Conservation (phyloP, 2,888 invertebrate species). For the Auanema freiburgensis region DNA sequence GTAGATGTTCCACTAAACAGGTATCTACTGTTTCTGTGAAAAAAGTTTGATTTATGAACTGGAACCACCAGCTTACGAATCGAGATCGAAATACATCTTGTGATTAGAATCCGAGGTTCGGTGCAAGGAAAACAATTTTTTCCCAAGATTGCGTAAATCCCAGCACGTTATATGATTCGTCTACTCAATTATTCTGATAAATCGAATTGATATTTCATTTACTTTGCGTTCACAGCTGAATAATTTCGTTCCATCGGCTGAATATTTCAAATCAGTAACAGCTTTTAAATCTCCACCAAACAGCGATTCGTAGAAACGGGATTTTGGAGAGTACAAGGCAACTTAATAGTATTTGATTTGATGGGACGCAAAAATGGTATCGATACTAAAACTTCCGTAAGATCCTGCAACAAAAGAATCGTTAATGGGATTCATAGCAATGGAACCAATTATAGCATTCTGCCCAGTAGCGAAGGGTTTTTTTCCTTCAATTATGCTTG, state of each 20-base stretch:
- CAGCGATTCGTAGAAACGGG: constrained; percentile 19
- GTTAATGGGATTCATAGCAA: constrained; percentile 21
- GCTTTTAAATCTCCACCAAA: constrained; percentile 21
- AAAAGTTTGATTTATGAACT: not conserved
- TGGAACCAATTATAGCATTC: constrained; percentile 18
- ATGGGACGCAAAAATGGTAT: not conserved
- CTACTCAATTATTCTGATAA: constrained; percentile 1
- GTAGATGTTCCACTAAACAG: constrained; percentile 18
- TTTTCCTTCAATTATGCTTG: constrained; percentile 10
- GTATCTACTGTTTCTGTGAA: constrained; percentile 11
- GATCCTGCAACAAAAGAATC: constrained; percentile 27
- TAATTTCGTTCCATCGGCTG: constrained; percentile 25
- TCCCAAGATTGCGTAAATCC: constrained; percentile 18
- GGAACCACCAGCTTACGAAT: constrained; percentile 2
- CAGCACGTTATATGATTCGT: constrained; percentile 15
- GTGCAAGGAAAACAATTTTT: constrained; percentile 9
- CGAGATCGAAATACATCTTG: constrained; percentile 18
- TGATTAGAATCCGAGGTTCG: constrained; percentile 19
- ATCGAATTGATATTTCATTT: not conserved
- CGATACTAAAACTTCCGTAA: constrained; percentile 9
- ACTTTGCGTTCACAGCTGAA: constrained; percentile 28
- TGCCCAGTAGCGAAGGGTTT: constrained; percentile 19
- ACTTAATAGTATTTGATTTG: constrained; percentile 10
- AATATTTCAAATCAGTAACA: constrained; percentile 23
- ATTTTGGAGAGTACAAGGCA: constrained; percentile 21